These are phyloP conservation scores for Pagrus major DNA, from an alignment of 2,113 vertebrate species.

Conservation along the genomic window DNA sequence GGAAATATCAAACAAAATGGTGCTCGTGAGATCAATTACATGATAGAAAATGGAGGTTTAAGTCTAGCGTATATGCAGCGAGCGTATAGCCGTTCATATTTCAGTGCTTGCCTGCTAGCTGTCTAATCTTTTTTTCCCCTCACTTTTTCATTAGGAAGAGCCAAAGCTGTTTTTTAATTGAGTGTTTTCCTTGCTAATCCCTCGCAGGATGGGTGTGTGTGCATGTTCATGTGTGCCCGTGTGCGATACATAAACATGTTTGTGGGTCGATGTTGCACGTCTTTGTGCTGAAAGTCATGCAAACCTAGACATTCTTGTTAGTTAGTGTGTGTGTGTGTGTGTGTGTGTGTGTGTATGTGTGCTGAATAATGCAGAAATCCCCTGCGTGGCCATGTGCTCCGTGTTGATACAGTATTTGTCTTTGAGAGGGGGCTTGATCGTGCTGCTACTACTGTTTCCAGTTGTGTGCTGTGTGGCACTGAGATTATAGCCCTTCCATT, in stretches of 20 bases:
- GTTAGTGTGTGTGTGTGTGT: conserved; percentile 14
- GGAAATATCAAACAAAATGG: conserved; percentile 84
- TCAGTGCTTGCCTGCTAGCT: conserved; percentile 50
- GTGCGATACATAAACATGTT: conserved; percentile 52
- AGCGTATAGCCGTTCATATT: conserved; percentile 75
- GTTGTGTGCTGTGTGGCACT: conserved; percentile 57
- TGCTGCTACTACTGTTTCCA: conserved; percentile 56
- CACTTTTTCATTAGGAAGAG: conserved; percentile 65
- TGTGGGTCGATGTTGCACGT: conserved; percentile 18
- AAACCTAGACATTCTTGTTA: background rate
- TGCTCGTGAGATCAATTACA: conserved; percentile 82
- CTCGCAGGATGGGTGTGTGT: conserved; percentile 38
- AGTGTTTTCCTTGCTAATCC: conserved; percentile 68
- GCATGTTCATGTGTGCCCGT: conserved; percentile 29
- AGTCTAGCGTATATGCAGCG: conserved; percentile 66
- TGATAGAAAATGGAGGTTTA: conserved; percentile 84
- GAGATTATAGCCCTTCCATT: conserved; percentile 74
- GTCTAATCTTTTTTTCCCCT: conserved; percentile 64
- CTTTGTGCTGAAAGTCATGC: conserved; percentile 18
- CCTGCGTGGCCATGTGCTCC: conserved; percentile 44
- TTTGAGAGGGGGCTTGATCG: conserved; percentile 48
- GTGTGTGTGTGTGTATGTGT: conserved; percentile 29
- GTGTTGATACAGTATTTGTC: conserved; percentile 63
- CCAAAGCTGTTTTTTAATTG: conserved; percentile 67
- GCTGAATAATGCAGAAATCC: conserved; percentile 63